phyloP scores from a whole-genome alignment of 2,797 vertebrate genomes.

The Characodon lateralis region DNA sequence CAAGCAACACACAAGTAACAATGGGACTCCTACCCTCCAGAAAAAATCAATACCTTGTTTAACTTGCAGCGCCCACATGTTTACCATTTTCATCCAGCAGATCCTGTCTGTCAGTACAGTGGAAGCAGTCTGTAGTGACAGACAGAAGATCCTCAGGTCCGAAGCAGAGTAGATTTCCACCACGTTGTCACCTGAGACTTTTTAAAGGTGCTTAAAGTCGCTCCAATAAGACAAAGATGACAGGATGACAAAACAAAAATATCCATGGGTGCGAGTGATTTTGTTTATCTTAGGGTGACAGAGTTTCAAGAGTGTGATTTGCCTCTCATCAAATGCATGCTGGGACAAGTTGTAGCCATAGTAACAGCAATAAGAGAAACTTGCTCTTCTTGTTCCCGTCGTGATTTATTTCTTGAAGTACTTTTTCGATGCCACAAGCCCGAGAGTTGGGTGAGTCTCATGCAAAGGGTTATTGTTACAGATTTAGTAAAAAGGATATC shows the following conservation, averaged over 20 bases:
- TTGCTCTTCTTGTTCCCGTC: conserved; percentile 30
- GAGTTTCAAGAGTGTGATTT: conserved; percentile 9
- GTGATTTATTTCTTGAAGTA: conserved; percentile 35
- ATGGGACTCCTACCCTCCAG: not conserved
- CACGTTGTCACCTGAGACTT: not conserved
- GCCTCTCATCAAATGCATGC: conserved; percentile 12
- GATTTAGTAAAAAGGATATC: conserved; percentile 18
- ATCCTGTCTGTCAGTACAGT: conserved; percentile 9
- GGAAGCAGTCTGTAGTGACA: conserved; percentile 1
- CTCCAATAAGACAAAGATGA: conserved; percentile 10
- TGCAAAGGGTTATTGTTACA: conserved; percentile 2
- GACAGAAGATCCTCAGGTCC: conserved; percentile 1
- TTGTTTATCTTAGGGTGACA: conserved; percentile 30
- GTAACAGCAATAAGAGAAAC: conserved; percentile 34
- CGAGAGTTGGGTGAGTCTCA: not conserved
- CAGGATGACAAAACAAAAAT: conserved; percentile 27
- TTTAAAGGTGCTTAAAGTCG: conserved; percentile 1
- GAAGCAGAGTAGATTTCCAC: not conserved
- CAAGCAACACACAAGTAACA: not conserved
- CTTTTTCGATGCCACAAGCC: conserved; percentile 2
- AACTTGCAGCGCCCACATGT: conserved; percentile 4
- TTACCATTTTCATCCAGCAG: conserved; percentile 1
- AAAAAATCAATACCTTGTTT: conserved; percentile 4
- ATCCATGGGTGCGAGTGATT: conserved; percentile 28
- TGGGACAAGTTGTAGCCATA: conserved; percentile 15